A percentile compares a stretch with the other conserved stretches of the same genome.
phyloP scores from a whole-genome alignment of 2,113 vertebrate species.

The Riparia riparia region DNA sequence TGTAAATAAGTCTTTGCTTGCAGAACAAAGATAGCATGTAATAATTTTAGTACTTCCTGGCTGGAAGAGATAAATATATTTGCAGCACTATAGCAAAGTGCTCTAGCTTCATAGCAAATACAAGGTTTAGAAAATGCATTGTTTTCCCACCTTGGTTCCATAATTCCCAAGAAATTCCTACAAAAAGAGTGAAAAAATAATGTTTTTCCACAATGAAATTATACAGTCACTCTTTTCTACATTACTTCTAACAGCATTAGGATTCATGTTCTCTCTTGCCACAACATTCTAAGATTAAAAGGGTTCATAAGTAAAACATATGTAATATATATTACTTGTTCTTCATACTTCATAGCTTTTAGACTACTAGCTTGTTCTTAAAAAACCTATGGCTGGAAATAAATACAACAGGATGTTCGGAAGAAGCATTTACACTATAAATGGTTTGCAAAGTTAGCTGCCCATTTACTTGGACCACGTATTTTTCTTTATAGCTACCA shows the following conservation, averaged over 20 bases:
- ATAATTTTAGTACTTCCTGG: slow-evolving; percentile 59
- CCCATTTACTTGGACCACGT: not conserved
- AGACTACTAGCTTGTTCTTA: not conserved
- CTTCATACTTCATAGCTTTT: not conserved
- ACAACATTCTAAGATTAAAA: not conserved
- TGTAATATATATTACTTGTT: not conserved
- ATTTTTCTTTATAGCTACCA: not conserved
- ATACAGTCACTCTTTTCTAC: not conserved
- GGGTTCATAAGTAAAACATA: not conserved
- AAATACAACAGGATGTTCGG: not conserved
- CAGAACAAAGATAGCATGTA: slow-evolving; percentile 61
- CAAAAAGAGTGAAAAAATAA: not conserved
- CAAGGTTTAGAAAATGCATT: slow-evolving; percentile 13
- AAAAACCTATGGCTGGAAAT: not conserved
- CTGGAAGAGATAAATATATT: slow-evolving; percentile 50
- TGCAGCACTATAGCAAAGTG: slow-evolving; percentile 7
- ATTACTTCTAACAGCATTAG: not conserved
- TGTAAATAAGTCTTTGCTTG: slow-evolving; percentile 61
- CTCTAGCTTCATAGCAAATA: not conserved
- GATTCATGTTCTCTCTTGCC: not conserved
- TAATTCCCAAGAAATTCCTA: not conserved
- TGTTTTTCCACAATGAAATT: not conserved
- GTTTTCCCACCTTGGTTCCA: not conserved
- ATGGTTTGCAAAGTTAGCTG: not conserved
- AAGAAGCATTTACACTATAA: not conserved